phyloP scores from a whole-genome alignment of 2,888 invertebrate species.

The Adineta ricciae region DNA sequence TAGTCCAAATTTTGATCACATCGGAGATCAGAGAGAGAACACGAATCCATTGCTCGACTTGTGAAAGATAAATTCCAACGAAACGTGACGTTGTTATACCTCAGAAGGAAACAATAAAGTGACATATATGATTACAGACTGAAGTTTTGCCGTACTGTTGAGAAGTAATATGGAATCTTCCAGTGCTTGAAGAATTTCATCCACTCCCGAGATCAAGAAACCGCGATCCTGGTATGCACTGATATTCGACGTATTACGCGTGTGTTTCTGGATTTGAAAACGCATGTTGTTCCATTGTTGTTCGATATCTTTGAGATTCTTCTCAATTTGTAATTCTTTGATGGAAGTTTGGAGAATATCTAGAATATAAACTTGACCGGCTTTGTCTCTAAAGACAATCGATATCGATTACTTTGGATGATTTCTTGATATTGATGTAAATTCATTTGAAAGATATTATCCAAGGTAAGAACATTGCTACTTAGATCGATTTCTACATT shows the following conservation, averaged over 20 bases:
- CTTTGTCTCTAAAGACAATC: no score
- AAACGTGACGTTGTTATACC: conserved; percentile 66
- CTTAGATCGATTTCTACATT: conserved; percentile 72
- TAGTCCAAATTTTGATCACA: conserved; percentile 65
- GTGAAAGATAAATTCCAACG: conserved; percentile 71
- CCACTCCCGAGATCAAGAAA: conserved; percentile 67
- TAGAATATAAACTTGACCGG: neutral
- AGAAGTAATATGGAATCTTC: conserved; percentile 71
- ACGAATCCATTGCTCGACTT: conserved; percentile 76
- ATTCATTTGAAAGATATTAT: conserved; percentile 85
- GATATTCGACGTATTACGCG: conserved; percentile 39
- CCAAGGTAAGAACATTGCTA: conserved; percentile 74
- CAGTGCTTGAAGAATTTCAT: conserved; percentile 68
- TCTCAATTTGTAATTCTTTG: conserved; percentile 80
- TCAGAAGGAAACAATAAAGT: conserved; percentile 48
- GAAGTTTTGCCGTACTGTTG: neutral
- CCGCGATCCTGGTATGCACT: conserved; percentile 67
- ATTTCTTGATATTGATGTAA: conserved; percentile 68
- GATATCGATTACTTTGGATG: conserved; percentile 55
- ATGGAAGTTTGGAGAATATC: conserved; percentile 60
- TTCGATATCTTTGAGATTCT: conserved; percentile 67
- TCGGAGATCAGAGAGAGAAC: conserved; percentile 68
- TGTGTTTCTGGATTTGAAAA: conserved; percentile 50
- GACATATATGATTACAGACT: neutral
- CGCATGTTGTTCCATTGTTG: conserved; percentile 55